phyloP scores from a whole-genome alignment of 2,888 invertebrate species.

The Trichacis sp. region DNA sequence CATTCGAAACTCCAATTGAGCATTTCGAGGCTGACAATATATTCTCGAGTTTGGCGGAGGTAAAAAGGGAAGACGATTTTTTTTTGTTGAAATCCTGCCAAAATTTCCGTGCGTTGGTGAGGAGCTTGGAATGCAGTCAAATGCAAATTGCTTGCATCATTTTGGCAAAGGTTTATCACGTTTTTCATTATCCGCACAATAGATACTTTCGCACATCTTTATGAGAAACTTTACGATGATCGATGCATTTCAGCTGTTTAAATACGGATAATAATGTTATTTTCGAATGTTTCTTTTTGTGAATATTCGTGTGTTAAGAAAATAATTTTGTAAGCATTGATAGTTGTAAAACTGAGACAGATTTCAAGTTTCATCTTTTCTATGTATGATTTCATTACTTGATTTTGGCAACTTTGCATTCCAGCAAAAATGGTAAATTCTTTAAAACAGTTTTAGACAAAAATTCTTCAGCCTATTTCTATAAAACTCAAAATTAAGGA shows the following conservation, averaged over 20 bases:
- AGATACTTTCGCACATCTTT: conserved; percentile 35
- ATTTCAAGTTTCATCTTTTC: too few species aligned
- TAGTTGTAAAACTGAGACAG: too few species aligned
- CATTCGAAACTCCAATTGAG: conserved; percentile 13
- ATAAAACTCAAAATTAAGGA: too few species aligned
- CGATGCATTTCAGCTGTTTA: conserved; percentile 1
- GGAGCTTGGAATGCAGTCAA: conserved; percentile 25
- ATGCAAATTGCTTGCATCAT: conserved; percentile 34
- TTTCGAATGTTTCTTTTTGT: too few species aligned
- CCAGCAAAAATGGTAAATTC: too few species aligned
- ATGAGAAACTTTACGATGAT: conserved; percentile 21
- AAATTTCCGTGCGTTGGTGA: conserved; percentile 13
- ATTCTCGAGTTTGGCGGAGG: conserved; percentile 25
- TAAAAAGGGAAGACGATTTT: conserved; percentile 35
- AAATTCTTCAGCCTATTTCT: too few species aligned
- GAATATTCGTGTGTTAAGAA: neutral
- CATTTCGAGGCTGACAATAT: conserved; percentile 6
- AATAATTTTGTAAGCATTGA: neutral
- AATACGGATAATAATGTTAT: neutral
- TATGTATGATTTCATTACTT: too few species aligned
- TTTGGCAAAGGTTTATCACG: conserved; percentile 43
- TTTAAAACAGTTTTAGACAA: too few species aligned
- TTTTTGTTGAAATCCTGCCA: conserved; percentile 7
- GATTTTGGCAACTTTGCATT: too few species aligned
- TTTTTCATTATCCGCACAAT: conserved; percentile 39